These are phyloP conservation scores for Palloptera scutellata DNA, from an alignment of 2,888 invertebrate genomes.

Conservation along the genomic window DNA sequence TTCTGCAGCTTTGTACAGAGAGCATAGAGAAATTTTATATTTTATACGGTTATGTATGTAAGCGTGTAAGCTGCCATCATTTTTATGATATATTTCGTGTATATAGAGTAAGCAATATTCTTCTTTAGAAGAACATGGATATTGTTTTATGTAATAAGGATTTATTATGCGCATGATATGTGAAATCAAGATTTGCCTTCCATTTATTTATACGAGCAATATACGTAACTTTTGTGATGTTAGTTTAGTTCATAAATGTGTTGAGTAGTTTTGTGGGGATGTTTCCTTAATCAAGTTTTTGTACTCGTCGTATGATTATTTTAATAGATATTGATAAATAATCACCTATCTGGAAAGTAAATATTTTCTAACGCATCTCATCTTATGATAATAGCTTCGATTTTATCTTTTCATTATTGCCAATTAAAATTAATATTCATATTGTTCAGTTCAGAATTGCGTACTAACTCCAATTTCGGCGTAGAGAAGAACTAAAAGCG, in stretches of 20 bases:
- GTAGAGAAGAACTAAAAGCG: slow-evolving; percentile 26
- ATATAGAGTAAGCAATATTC: neutral
- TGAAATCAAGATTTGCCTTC: slow-evolving; percentile 22
- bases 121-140: too few species aligned
- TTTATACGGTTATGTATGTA: too few species aligned
- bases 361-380: too few species aligned
- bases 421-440: neutral
- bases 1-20: too few species aligned
- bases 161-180: slow-evolving; percentile 31
- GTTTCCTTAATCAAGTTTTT: neutral
- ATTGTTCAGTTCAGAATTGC: neutral
- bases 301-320: too few species aligned
- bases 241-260: slow-evolving; percentile 27
- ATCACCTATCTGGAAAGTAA: too few species aligned
- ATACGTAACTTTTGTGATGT: slow-evolving; percentile 31
- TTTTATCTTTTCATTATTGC: slow-evolving; percentile 13
- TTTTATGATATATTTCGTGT: neutral
- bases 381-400: neutral
- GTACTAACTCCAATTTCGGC: neutral
- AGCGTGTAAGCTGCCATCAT: too few species aligned
- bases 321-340: too few species aligned
- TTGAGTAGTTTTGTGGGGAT: slow-evolving; percentile 27
- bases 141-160: too few species aligned
- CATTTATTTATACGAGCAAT: slow-evolving; percentile 29
- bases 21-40: too few species aligned